A percentile compares a stretch with the other conserved stretches of the same genome.
phyloP scores from a whole-genome alignment of 2,888 invertebrate species.

The Formica aserva region DNA sequence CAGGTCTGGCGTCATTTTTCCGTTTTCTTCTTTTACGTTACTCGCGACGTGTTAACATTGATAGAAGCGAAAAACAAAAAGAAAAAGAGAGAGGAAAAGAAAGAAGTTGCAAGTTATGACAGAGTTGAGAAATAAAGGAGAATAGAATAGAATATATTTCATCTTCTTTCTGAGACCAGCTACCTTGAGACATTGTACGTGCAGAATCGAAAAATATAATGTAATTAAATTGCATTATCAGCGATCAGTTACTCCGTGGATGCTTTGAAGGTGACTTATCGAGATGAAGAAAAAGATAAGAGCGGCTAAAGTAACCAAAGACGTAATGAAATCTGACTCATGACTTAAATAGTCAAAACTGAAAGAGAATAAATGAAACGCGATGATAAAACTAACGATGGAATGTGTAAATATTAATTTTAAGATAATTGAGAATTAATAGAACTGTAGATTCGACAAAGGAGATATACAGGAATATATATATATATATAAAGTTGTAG shows the following conservation, averaged over 20 bases:
- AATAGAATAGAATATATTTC: neutral
- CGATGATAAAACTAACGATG: neutral
- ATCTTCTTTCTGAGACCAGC: neutral
- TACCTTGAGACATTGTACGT: neutral
- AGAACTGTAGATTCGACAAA: neutral
- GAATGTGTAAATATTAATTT: neutral
- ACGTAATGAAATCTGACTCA: slow-evolving; percentile 16
- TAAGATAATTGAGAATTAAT: slow-evolving; percentile 10
- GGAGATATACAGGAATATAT: neutral
- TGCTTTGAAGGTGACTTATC: slow-evolving; percentile 72
- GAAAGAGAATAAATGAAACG: slow-evolving; percentile 9
- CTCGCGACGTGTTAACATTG: slow-evolving; percentile 62
- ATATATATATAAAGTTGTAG: neutral
- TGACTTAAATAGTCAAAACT: neutral
- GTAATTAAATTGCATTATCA: slow-evolving; percentile 3
- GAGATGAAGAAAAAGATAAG: slow-evolving; percentile 44
- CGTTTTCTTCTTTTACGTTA: slow-evolving; percentile 80
- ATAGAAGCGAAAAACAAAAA: slow-evolving; percentile 71
- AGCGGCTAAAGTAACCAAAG: slow-evolving; percentile 16
- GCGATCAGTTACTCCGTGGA: slow-evolving; percentile 31
- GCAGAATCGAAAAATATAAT: slow-evolving; percentile 6
- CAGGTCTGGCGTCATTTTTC: slow-evolving; percentile 83
- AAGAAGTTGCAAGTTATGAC: slow-evolving; percentile 26
- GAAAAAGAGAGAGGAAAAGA: slow-evolving; percentile 28
- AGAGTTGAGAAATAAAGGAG: neutral